A percentile compares a stretch with the other conserved stretches of the same genome.
phyloP scores from a whole-genome alignment of 2,797 vertebrate genomes.

The Cyclopterus lumpus region DNA sequence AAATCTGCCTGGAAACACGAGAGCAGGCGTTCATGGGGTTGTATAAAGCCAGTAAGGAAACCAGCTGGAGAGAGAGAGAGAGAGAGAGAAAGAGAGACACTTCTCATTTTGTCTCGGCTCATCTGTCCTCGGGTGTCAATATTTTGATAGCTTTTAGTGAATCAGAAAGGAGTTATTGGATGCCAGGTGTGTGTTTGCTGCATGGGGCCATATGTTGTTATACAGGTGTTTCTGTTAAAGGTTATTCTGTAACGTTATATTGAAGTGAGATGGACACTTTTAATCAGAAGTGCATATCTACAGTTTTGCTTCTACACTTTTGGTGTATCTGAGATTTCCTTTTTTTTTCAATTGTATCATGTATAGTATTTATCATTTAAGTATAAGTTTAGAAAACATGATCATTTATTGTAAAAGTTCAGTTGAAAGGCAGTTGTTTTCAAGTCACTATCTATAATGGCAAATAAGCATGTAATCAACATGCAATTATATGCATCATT shows the following conservation, averaged over 20 bases:
- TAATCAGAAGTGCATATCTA: background rate
- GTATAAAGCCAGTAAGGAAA: conserved; percentile 1
- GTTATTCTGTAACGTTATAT: background rate
- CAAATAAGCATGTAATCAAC: background rate
- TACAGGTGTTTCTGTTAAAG: background rate
- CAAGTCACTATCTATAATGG: background rate
- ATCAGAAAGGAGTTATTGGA: conserved; percentile 24
- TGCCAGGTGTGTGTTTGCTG: background rate
- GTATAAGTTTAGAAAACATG: background rate
- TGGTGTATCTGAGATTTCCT: background rate
- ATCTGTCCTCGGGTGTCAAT: conserved; percentile 40
- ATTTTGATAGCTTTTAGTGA: conserved; percentile 65
- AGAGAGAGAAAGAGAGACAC: too few relatives aligned
- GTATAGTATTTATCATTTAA: background rate
- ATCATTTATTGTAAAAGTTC: background rate
- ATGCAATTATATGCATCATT: too few relatives aligned
- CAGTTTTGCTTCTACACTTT: background rate
- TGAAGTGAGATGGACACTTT: background rate
- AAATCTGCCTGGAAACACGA: background rate
- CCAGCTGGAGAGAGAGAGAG: conserved; percentile 4
- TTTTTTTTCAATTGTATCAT: background rate
- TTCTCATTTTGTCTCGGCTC: conserved; percentile 24
- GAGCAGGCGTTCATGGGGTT: background rate
- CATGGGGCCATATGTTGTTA: background rate
- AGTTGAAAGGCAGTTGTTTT: background rate